phyloP scores from a whole-genome alignment of 2,113 vertebrate species.

The Cryptomyrus ogoouensis region DNA sequence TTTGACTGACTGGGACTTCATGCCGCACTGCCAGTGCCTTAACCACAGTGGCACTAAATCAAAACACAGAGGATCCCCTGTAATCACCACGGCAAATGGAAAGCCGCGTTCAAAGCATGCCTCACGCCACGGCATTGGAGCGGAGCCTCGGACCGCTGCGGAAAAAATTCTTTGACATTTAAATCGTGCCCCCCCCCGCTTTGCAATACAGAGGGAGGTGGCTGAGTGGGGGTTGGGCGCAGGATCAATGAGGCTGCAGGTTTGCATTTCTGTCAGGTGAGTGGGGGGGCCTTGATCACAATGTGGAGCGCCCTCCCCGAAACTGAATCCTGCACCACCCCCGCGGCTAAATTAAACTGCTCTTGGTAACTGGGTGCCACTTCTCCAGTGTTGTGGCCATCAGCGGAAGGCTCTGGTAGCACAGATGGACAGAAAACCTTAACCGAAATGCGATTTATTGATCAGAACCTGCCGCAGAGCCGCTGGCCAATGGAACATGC shows the following conservation, averaged over 20 bases:
- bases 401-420: too few relatives aligned
- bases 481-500: background rate
- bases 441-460: background rate
- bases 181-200: background rate
- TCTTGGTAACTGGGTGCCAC: background rate
- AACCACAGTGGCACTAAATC: background rate
- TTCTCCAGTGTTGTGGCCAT: background rate
- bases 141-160: background rate
- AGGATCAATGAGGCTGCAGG: background rate
- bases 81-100: background rate
- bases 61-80: background rate
- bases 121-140: background rate
- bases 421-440: background rate
- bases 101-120: background rate
- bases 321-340: background rate
- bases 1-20: background rate
- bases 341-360: constrained; percentile 18
- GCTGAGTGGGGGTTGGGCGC: background rate
- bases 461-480: background rate
- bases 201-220: background rate
- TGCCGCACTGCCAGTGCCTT: background rate
- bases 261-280: constrained; percentile 25
- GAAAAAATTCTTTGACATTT: constrained; percentile 3
- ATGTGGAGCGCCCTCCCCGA: constrained; percentile 16
- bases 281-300: constrained; percentile 12